Percentiles rank a stretch among this genome's conserved stretches.
These are phyloP conservation scores for Syrmaticus mikado DNA, from an alignment of 2,113 vertebrate species.

Conservation along the genomic window DNA sequence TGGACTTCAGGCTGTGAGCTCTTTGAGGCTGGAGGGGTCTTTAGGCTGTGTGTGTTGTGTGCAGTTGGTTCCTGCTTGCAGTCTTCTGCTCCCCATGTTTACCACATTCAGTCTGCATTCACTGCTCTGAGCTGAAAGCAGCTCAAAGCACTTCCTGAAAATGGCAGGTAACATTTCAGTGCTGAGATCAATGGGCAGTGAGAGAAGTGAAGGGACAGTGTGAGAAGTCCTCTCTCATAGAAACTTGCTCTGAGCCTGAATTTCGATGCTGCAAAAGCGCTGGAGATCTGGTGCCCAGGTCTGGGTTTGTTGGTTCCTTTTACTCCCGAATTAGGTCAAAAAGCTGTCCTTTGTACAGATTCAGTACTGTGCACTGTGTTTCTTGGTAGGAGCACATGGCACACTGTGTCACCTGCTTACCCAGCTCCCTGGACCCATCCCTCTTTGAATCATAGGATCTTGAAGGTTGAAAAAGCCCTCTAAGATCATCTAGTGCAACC, in stretches of 20 bases:
- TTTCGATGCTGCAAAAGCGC: background rate
- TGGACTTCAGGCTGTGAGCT: background rate
- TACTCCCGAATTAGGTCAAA: background rate
- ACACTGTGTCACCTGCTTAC: background rate
- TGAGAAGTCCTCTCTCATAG: background rate
- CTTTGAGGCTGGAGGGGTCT: background rate
- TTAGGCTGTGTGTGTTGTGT: background rate
- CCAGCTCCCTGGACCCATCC: background rate
- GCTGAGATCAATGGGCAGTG: background rate
- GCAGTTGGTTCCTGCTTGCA: background rate
- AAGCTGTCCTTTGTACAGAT: background rate
- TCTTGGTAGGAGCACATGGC: accelerated
- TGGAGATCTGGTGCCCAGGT: background rate
- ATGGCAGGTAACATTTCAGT: background rate
- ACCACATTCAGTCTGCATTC: background rate
- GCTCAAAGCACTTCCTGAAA: conserved; percentile 33
- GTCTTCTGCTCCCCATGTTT: background rate
- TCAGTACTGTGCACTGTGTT: background rate
- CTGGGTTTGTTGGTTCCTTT: background rate
- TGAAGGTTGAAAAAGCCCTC: too few relatives aligned
- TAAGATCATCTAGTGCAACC: too few relatives aligned
- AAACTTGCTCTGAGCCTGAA: conserved; percentile 25
- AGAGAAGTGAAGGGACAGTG: background rate
- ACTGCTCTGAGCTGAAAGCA: background rate
- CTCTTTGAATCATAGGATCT: background rate